Evolutionary conservation across 2,113 vertebrate species (phyloP), one percentile per base, ranked within the genome.

Genomic region (Pithys albifrons): DNA sequence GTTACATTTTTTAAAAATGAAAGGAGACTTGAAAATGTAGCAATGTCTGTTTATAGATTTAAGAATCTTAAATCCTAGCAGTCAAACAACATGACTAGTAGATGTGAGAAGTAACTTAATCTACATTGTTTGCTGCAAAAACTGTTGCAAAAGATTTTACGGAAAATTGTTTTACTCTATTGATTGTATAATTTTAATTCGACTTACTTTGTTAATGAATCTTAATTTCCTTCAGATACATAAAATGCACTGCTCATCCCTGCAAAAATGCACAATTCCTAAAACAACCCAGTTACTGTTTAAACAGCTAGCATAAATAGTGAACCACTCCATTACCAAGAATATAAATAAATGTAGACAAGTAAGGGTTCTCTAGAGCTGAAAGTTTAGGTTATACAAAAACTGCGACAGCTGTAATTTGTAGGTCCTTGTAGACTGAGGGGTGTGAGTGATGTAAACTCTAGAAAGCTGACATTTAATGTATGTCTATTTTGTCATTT

Each of bases 331-430:
- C 96, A 75, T 91, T 92, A 93, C 96, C 37, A 64, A 85, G 95
- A 97, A 93, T 93, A 95, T 98, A 97, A 97, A 98, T 97, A 97
- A 95, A 92, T 94, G 88, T 74, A 93, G 97, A 97, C 95, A 97
- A 95, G 97, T 95, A 95, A 89, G 89, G 45, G 90, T 97, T 97
- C 97, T 98, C 95, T 95, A 88, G 55, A 98, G 93, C 97, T 92
- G 96, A 97, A 97, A 97, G 98, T 98, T 98, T 98, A 97, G 96
- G 93, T 98, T 98, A 95, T 94, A 91, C 66, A 90, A 85, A 97
- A 97, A 94, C 95, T 95, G 95, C 41, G 73, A 80, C 97, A 97
- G 96, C 97, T 98, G 96, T 97, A 96, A 97, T 98, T 98, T 98
- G 97, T 97, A 96, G 93, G 93, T 74, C 95, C 97, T 97, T 85